A percentile compares a stretch with the other conserved stretches of the same genome.
phyloP scores from a whole-genome alignment of 53 echinoderm and acorn worm genomes.

The Holothuria scabra region DNA sequence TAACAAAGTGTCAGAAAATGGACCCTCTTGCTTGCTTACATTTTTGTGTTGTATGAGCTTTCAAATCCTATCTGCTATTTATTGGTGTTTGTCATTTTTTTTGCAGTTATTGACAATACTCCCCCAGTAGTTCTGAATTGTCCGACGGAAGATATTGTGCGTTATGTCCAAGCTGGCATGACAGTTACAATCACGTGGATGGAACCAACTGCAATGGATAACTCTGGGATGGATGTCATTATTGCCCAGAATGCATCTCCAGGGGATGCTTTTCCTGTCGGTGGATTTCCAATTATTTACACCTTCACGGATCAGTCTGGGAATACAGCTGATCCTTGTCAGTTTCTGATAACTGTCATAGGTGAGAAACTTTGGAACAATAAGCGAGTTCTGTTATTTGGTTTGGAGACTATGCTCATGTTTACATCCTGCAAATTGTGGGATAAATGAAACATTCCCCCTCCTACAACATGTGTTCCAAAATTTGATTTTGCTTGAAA shows the following conservation, averaged over 20 bases:
- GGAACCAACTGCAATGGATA: conserved; percentile 17
- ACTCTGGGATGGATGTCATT: neutral
- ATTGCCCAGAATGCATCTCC: neutral
- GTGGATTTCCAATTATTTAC: neutral
- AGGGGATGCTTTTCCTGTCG: neutral
- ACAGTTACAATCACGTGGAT: neutral
- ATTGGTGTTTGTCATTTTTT: no score
- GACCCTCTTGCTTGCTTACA: no score
- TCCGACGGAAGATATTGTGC: conserved; percentile 43
- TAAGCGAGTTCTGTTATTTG: no score
- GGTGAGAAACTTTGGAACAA: neutral
- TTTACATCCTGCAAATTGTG: no score
- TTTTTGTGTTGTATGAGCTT: no score
- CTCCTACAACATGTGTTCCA: no score
- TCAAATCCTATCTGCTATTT: no score
- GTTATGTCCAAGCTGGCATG: neutral
- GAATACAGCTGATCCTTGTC: neutral
- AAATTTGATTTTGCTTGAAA: no score
- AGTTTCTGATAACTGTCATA: neutral
- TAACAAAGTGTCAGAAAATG: no score
- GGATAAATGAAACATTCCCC: no score
- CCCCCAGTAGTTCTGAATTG: conserved; percentile 52
- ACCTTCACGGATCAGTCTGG: conserved; percentile 7
- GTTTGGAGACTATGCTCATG: no score
- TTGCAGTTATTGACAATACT: no score